Conservation (phyloP, 1,140 invertebrate genomes). For the Antheraea mylitta region DNA sequence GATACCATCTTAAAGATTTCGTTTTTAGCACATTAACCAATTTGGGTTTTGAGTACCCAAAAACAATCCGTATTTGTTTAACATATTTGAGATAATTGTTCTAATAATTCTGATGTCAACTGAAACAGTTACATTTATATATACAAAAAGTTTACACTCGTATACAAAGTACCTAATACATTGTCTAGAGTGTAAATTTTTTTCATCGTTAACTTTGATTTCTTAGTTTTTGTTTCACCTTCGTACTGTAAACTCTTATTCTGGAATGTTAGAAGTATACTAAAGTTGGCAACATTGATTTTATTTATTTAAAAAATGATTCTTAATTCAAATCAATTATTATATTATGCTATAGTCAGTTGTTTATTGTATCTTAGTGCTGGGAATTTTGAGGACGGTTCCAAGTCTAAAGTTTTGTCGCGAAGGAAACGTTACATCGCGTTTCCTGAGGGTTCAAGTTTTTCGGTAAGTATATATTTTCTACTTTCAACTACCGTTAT, state of each 20-base stretch:
- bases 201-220: conserved; percentile 8
- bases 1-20: not conserved
- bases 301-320: conserved; percentile 15
- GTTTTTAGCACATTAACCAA: conserved; percentile 10
- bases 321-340: conserved; percentile 10
- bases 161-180: not conserved
- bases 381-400: conserved; percentile 7
- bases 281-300: not conserved
- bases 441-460: conserved; percentile 86
- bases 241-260: not conserved
- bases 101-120: conserved; percentile 13
- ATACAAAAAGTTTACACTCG: not conserved
- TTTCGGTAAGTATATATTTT: conserved; percentile 80
- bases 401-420: conserved; percentile 58
- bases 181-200: conserved; percentile 6
- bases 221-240: conserved; percentile 7
- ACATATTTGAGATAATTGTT: conserved; percentile 7
- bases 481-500: not conserved
- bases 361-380: conserved; percentile 17
- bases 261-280: not conserved
- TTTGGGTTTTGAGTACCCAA: conserved; percentile 3
- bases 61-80: conserved; percentile 9
- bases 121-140: conserved; percentile 2
- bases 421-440: conserved; percentile 83
- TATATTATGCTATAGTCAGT: conserved; percentile 14